These are phyloP conservation scores for Cinclus mexicanus DNA, from an alignment of 2,113 vertebrate genomes.

Conservation along the genomic window DNA sequence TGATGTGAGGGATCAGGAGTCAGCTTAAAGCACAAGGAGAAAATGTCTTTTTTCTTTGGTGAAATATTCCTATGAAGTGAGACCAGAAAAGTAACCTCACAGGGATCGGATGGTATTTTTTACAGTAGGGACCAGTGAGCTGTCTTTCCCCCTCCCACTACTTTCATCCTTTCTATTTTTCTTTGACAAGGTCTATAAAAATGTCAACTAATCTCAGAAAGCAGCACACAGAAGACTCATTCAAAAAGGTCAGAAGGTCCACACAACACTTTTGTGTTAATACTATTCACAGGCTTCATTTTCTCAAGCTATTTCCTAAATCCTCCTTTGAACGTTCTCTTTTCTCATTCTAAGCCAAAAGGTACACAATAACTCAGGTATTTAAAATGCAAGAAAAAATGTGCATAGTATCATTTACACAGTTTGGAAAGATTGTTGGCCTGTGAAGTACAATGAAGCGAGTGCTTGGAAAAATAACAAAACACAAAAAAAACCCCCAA, in stretches of 20 bases:
- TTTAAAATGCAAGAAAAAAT: not conserved
- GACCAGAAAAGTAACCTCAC: constrained; percentile 3
- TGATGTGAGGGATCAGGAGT: constrained; percentile 19
- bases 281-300: constrained; percentile 36
- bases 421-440: not conserved
- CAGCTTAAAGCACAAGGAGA: constrained; percentile 39
- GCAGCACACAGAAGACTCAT: not conserved
- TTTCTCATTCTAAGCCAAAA: not conserved
- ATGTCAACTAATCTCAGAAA: constrained; percentile 13
- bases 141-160: constrained; percentile 14
- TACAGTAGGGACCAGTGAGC: constrained; percentile 24
- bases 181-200: constrained; percentile 61
- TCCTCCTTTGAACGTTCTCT: constrained; percentile 18
- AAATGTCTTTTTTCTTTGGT: constrained; percentile 53
- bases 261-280: not conserved
- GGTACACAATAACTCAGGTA: not conserved
- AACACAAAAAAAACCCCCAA: not conserved
- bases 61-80: constrained; percentile 67
- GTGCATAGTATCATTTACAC: not conserved
- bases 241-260: constrained; percentile 29
- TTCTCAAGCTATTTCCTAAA: constrained; percentile 32
- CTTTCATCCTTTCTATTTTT: constrained; percentile 62
- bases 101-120: not conserved
- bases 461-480: not conserved
- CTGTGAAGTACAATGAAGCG: not conserved